Base-by-base conservation (phyloP, 1,140 invertebrate genomes). In the Drosophila nebulosa region DNA sequence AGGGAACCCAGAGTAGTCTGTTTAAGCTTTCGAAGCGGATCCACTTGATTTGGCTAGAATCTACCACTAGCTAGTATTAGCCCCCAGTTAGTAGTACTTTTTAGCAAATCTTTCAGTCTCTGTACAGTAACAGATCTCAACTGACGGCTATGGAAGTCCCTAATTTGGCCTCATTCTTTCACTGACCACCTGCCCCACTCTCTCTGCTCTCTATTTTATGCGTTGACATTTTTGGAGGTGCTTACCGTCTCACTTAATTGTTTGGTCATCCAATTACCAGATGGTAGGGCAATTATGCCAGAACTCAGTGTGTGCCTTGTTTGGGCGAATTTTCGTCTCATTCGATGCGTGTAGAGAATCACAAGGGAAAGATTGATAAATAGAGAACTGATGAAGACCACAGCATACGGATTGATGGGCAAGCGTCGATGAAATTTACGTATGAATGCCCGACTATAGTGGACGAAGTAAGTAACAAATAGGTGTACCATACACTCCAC, bases 401-500 rank as follows among this genome's bases (percentile, higher is more conserved):
- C 32, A 9, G 35, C 62, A 6, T 12, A 60, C 4, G 10, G 18
- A 39, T 78, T 86, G 0, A 63, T 2, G 0, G 30, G 12, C 0
- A 60, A 69, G 0, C 51, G 14, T 0, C 6, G 14, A 0, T 42
- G 24, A 3, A 55, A 60, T 7, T 18, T 72, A 9, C 61, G 60
- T 7, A 63, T 18, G 0, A 77, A 76, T 24, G 76, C 81, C 18
- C 51, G 46, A 56, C 83, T 88, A 51, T 69, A 75, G 5, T 46
- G 24, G 30, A 81, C 66, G 21, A 78, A 86, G 56, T 86, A 86
- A 0, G 39, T 30, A 55, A 88, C 56, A 42, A 86, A 86, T 5
- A 50, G n/a, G 3, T 86, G 78, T 0, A 76, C 16, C 14, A 73
- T 35, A 12, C 59, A 69, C 57, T 88, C 83, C 5, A 66, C n/a